Evolutionary conservation across 2,797 vertebrate species (phyloP), one percentile per base, ranked within the genome.

Genomic region (Botia kubotai): DNA sequence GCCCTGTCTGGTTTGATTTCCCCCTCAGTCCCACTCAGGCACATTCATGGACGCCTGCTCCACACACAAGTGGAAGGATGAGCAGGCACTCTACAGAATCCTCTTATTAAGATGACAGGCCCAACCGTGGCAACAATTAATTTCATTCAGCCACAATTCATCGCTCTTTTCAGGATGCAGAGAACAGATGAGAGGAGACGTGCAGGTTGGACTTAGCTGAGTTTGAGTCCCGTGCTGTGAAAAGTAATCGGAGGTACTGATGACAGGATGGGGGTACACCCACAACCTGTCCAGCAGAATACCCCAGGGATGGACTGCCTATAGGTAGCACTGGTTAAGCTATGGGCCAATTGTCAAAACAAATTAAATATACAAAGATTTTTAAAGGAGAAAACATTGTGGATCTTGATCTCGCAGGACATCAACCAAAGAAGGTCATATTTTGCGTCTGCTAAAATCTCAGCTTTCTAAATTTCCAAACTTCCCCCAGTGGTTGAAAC

Each of bases 1-100:
- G 83, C 78, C 83, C 80, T 88, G 89, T 89, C 89, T 75, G 68
- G 83, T 88, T 87, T 80, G 75, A 89, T 89, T 87, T 88, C 69
- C 72, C 53, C 12, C 65, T 72, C 29, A 63, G 77, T 78, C 50
- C 72, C 68, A 62, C 77, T 83, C n/a, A 33, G 76, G 73, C 55
- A 73, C 67, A 43, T 87, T 85, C 70, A 63, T 29, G 8, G 43
- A 36, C 33, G 79, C 58, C n/a, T 78, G 78, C 68, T 78, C 60
- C 66, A 23, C 39, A 23, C 52, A 70, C 52, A 78, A 86, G 66
- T 71, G 53, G 29, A 81, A 80, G 66, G 63, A 82, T 21, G 77
- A 74, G 74, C 83, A 77, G 72, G 80, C 78, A 75, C 84, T 87
- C 81, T 16, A 67, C 76, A 81, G 77, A 87, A 85, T 82, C 79